Percentiles rank a stretch among this genome's conserved stretches.
phyloP scores from a whole-genome alignment of 2,797 vertebrate genomes.

The Adrianichthys oophorus region DNA sequence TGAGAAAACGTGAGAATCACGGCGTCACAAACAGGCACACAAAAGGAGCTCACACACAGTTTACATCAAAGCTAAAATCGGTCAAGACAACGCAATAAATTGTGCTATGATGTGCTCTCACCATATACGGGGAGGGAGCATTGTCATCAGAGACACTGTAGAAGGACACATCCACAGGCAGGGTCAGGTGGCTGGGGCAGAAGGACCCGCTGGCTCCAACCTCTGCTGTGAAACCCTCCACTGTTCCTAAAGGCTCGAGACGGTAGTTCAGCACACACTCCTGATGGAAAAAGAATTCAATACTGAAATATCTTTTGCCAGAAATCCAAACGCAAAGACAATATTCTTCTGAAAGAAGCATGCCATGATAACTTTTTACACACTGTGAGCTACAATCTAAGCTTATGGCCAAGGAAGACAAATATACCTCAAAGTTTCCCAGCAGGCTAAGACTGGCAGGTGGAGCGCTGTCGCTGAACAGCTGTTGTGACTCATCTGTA shows the following conservation, averaged over 20 bases:
- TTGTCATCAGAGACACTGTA: conserved; percentile 99
- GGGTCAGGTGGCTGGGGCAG: conserved; percentile 96
- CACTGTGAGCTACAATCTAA: not conserved
- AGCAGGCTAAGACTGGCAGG: conserved; percentile 94
- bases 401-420: not conserved
- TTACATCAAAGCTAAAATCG: too few species aligned
- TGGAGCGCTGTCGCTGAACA: conserved; percentile 93
- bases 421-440: conserved; percentile 97
- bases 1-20: conserved; percentile 34
- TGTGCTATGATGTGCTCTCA: conserved; percentile 56
- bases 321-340: not conserved
- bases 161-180: conserved; percentile 97
- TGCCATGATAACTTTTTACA: not conserved
- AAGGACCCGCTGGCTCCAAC: conserved; percentile 96
- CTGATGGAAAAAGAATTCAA: conserved; percentile 58
- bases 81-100: not conserved
- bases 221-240: conserved; percentile 95
- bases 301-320: conserved; percentile 1
- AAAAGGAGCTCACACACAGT: conserved; percentile 2
- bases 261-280: conserved; percentile 98
- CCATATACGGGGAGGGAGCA: conserved; percentile 98
- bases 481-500: conserved; percentile 83
- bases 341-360: not conserved
- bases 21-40: conserved; percentile 13
- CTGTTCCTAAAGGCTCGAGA: conserved; percentile 88